phyloP scores from a whole-genome alignment of 2,797 vertebrate species.

The Urosaurus nigricauda region DNA sequence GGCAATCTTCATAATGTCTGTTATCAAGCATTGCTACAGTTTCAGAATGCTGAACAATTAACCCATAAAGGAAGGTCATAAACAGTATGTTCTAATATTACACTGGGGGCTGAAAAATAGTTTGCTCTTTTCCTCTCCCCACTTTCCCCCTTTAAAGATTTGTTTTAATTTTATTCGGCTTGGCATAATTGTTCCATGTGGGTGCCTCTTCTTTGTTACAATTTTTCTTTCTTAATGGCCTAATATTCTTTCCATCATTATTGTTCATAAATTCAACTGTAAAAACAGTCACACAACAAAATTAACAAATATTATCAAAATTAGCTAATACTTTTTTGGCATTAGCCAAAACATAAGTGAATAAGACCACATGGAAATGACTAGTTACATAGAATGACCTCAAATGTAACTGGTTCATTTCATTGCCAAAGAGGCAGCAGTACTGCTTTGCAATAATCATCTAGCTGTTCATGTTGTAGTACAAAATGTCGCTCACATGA shows the following conservation, averaged over 20 bases:
- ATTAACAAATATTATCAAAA: too few species aligned
- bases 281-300: not conserved
- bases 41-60: constrained; percentile 46
- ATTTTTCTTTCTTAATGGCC: not conserved
- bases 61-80: not conserved
- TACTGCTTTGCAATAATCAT: too few species aligned
- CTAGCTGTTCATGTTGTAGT: too few species aligned
- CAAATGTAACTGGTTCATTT: too few species aligned
- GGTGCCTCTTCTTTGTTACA: not conserved
- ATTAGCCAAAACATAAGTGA: not conserved
- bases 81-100: not conserved
- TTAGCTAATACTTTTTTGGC: not conserved
- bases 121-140: not conserved
- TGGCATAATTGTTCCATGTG: not conserved
- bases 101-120: not conserved
- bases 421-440: too few species aligned
- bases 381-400: too few species aligned
- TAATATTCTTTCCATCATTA: not conserved
- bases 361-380: too few species aligned
- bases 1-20: constrained; percentile 25
- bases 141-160: not conserved
- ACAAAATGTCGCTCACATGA: too few species aligned
- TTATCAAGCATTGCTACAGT: constrained; percentile 4
- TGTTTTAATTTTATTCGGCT: not conserved
- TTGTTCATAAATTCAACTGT: not conserved